Conservation (phyloP, 1,140 invertebrate genomes). For the Tetragnatha versicolor region DNA sequence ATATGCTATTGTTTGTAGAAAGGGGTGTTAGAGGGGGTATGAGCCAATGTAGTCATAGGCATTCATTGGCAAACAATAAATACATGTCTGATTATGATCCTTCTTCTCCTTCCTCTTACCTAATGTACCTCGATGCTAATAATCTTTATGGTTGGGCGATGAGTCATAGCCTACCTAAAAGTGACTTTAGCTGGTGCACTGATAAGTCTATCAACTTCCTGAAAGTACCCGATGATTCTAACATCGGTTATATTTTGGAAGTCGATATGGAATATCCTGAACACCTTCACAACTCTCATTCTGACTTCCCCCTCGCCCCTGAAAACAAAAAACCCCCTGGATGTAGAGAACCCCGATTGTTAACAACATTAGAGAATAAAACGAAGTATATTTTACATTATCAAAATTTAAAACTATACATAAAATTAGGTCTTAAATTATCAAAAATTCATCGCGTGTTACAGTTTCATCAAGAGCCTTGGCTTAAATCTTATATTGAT, state of each 20-base stretch:
- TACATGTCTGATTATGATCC: too few species aligned
- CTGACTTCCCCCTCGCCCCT: not conserved
- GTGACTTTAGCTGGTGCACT: too few species aligned
- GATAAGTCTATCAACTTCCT: too few species aligned
- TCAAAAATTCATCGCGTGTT: not conserved
- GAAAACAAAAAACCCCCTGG: not conserved
- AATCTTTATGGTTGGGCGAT: too few species aligned
- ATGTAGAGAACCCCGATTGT: not conserved
- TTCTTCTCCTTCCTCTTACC: too few species aligned
- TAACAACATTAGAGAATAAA: not conserved
- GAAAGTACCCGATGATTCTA: not conserved
- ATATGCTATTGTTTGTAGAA: too few species aligned
- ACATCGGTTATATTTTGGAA: conserved; percentile 16
- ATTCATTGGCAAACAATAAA: too few species aligned
- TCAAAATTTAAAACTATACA: not conserved
- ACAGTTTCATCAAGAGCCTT: not conserved
- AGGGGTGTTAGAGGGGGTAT: too few species aligned
- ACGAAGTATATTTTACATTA: conserved; percentile 6
- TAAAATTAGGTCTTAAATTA: not conserved
- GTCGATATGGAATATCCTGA: conserved; percentile 12
- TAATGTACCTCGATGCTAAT: too few species aligned
- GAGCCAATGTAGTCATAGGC: too few species aligned
- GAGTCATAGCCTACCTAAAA: too few species aligned
- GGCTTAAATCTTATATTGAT: conserved; percentile 10
- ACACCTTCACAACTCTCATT: not conserved